Evolutionary conservation across 1,140 invertebrate species (phyloP).

Genomic region (Sitobion miscanthi): DNA sequence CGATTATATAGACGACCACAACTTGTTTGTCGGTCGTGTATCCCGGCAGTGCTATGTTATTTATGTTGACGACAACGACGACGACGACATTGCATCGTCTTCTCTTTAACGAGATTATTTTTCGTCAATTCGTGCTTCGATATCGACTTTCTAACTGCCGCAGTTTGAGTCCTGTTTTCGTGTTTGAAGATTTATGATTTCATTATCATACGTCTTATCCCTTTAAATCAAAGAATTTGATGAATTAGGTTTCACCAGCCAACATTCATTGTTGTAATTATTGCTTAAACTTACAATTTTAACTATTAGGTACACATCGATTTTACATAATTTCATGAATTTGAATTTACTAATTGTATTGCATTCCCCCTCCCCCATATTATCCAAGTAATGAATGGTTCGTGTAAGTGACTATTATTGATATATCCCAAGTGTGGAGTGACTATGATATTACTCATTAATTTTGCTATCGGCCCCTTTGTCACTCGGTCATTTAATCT

Average conservation of each 20-base stretch:
- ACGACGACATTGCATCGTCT: not conserved
- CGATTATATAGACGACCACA: not conserved
- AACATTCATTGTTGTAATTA: too few relatives aligned
- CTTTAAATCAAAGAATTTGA: not conserved
- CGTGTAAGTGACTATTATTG: not conserved
- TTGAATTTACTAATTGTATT: not conserved
- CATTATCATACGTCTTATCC: not conserved
- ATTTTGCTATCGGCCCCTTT: too few relatives aligned
- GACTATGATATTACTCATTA: too few relatives aligned
- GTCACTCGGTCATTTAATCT: not conserved
- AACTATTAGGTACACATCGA: not conserved
- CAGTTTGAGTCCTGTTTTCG: too few relatives aligned
- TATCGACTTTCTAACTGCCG: not conserved
- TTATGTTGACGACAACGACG: not conserved
- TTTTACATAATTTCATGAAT: not conserved
- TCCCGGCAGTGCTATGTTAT: not conserved
- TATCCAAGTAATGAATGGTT: not conserved
- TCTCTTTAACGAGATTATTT: not conserved
- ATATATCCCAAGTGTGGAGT: too few relatives aligned
- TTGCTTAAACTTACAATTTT: not conserved
- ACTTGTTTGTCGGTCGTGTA: conserved; percentile 11
- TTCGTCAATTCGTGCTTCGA: not conserved
- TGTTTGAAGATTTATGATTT: not conserved
- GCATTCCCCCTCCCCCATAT: not conserved
- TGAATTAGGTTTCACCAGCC: too few relatives aligned